Base-by-base conservation (phyloP, 2,797 vertebrate species). In the Ceyx erithaca region DNA sequence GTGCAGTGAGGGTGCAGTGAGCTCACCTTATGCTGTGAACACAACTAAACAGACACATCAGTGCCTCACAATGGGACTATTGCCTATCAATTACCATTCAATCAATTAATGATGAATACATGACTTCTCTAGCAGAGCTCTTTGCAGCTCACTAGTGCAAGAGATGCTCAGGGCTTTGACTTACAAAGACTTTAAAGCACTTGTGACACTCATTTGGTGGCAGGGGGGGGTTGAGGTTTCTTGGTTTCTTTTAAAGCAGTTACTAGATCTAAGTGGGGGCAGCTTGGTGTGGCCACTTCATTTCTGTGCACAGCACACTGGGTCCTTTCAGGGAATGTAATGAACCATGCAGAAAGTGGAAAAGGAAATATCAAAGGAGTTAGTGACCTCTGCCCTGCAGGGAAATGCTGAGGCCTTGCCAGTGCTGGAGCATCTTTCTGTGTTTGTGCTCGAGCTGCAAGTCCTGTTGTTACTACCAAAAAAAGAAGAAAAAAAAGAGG, bases 291-390 rank as follows among this genome's bases (percentile, higher is more conserved):
- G 21, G 26, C 58, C 70, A 63, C 58, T 92, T 93, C 78, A 94
- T 96, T 94, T 96, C 94, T 67, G 68, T 85, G 55, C 41, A 84
- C 87, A 96, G 90, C 67, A 82, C 54, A 86, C 37, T 80, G 28
- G 2, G 10, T 87, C 61, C 79, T 81, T 89, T 90, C 82, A 93
- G 87, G 61, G 88, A 95, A 94, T 79, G 75, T 94, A 97, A 97
- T 95, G 95, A 94, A 87, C 93, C 96, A 31, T 89, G 85, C 16
- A 93, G 63, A 72, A 92, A 90, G 80, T 86, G 91, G 80, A 94
- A 91, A 94, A 92, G 87, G 93, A 96, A 90, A 87, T 89, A 96
- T 87, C 90, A 94, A 96, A 93, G 87, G 78, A 95, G 64, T 82
- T 85, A 92, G 41, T 90, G 93, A 97, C 82, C 86, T 22, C 45